Conservation (phyloP, 2,797 vertebrate species). For the Sebastes steindachneri region DNA sequence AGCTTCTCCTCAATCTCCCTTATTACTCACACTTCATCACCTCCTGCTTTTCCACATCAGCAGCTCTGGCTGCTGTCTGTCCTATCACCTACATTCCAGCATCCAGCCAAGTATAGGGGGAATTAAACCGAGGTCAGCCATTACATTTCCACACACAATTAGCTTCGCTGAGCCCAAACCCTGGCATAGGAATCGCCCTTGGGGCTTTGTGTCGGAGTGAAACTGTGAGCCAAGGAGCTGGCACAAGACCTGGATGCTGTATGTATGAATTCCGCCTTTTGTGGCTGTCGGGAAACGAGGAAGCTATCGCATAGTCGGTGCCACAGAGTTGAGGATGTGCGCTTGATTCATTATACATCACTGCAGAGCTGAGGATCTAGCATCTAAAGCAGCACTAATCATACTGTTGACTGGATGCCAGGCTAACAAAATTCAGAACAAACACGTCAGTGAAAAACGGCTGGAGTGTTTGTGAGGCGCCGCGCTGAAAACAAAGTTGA, state of each 20-base stretch:
- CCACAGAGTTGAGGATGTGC: slow-evolving; percentile 28
- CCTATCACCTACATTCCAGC: slow-evolving; percentile 76
- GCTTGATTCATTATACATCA: slow-evolving; percentile 62
- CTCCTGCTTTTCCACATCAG: slow-evolving; percentile 79
- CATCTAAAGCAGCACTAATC: slow-evolving; percentile 37
- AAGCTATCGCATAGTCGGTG: slow-evolving; percentile 9
- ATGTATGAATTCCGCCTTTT: slow-evolving; percentile 57
- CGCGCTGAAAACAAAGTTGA: slow-evolving; percentile 21
- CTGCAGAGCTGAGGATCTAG: slow-evolving; percentile 27
- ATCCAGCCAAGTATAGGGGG: slow-evolving; percentile 77
- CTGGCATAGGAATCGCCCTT: slow-evolving; percentile 68
- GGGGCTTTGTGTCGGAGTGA: slow-evolving; percentile 58
- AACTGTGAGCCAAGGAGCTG: slow-evolving; percentile 67
- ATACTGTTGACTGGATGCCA: slow-evolving; percentile 50
- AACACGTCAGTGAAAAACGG: slow-evolving; percentile 34
- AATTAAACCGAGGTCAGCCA: slow-evolving; percentile 82
- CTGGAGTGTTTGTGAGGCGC: slow-evolving; percentile 26
- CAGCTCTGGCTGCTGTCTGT: slow-evolving; percentile 72
- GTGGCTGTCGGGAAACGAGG: slow-evolving; percentile 29
- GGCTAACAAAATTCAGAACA: slow-evolving; percentile 53
- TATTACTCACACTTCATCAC: slow-evolving; percentile 85
- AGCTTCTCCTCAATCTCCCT: slow-evolving; percentile 85
- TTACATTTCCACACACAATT: slow-evolving; percentile 84
- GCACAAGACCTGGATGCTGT: slow-evolving; percentile 53
- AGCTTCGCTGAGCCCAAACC: slow-evolving; percentile 72